Conservation (phyloP, 2,888 invertebrate species). For the Tortricodes alternella region DNA sequence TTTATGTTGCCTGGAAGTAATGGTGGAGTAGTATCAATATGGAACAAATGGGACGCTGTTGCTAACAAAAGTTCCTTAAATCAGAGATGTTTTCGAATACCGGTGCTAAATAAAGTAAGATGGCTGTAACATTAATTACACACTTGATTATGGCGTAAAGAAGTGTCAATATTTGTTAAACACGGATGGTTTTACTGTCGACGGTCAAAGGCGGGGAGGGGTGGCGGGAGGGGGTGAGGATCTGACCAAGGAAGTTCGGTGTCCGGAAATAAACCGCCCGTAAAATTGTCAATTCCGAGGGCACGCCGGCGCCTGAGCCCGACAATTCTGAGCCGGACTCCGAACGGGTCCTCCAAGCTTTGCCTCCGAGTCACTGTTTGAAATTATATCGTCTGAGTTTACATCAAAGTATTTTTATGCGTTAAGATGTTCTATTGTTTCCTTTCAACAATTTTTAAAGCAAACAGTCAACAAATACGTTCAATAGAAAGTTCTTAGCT, state of each 20-base stretch:
- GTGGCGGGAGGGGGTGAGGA: slow-evolving; percentile 53
- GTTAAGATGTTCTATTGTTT: neutral
- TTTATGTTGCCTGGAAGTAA: slow-evolving; percentile 68
- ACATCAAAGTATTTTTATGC: neutral
- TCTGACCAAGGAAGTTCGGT: slow-evolving; percentile 78
- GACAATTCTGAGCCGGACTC: slow-evolving; percentile 61
- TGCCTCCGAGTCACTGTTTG: slow-evolving; percentile 10
- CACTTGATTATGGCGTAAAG: slow-evolving; percentile 11
- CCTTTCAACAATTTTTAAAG: neutral
- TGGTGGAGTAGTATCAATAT: slow-evolving; percentile 37
- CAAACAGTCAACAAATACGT: no score
- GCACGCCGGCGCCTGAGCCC: slow-evolving; percentile 64
- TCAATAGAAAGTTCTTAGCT: no score
- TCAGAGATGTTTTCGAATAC: neutral
- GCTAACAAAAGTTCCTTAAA: neutral
- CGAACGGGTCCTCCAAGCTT: neutral
- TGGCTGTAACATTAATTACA: slow-evolving; percentile 1
- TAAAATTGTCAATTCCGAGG: slow-evolving; percentile 87
- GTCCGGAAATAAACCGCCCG: slow-evolving; percentile 86
- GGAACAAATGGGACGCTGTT: slow-evolving; percentile 32
- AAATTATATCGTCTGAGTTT: neutral
- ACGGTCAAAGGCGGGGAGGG: slow-evolving; percentile 57
- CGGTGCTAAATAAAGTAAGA: neutral
- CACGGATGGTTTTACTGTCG: slow-evolving; percentile 13
- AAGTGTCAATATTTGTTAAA: slow-evolving; percentile 25